These are phyloP conservation scores for Salarias fasciatus DNA, from an alignment of 2,797 vertebrate species.

Conservation along the genomic window DNA sequence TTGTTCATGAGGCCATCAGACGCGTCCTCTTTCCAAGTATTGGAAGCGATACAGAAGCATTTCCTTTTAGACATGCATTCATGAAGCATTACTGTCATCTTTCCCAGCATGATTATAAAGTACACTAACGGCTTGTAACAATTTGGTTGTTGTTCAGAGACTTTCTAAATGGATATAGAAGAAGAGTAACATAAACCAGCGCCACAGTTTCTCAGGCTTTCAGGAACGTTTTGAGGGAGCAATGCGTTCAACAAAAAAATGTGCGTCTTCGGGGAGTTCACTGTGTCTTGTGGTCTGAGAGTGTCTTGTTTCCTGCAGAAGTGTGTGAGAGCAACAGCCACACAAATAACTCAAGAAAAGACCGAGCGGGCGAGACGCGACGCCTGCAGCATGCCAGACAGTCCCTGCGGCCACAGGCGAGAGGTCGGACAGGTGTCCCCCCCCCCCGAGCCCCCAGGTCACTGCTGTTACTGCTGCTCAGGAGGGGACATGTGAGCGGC, in stretches of 20 bases:
- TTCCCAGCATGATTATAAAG: constrained; percentile 5
- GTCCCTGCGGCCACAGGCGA: constrained; percentile 20
- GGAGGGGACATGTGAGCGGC: constrained; percentile 16
- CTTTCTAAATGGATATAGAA: no score
- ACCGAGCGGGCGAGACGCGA: constrained; percentile 1
- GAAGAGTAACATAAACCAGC: background rate
- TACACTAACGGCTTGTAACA: background rate
- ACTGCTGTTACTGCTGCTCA: constrained; percentile 46
- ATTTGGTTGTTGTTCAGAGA: constrained; percentile 5
- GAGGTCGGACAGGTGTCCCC: constrained; percentile 72
- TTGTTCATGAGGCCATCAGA: constrained; percentile 15
- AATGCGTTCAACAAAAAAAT: background rate
- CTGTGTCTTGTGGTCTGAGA: background rate
- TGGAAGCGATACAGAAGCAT: constrained; percentile 22
- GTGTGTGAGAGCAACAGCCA: constrained; percentile 13
- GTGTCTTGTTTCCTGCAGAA: constrained; percentile 6
- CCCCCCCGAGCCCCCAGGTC: constrained; percentile 27
- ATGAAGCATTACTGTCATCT: background rate
- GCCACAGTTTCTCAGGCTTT: background rate
- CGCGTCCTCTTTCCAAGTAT: background rate
- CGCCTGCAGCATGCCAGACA: constrained; percentile 20
- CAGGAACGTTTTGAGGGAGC: background rate
- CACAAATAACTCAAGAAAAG: constrained; percentile 17
- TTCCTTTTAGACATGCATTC: constrained; percentile 10
- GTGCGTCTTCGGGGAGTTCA: constrained; percentile 2